Conservation (phyloP, 2,888 invertebrate genomes). For the Celastrina argiolus region DNA sequence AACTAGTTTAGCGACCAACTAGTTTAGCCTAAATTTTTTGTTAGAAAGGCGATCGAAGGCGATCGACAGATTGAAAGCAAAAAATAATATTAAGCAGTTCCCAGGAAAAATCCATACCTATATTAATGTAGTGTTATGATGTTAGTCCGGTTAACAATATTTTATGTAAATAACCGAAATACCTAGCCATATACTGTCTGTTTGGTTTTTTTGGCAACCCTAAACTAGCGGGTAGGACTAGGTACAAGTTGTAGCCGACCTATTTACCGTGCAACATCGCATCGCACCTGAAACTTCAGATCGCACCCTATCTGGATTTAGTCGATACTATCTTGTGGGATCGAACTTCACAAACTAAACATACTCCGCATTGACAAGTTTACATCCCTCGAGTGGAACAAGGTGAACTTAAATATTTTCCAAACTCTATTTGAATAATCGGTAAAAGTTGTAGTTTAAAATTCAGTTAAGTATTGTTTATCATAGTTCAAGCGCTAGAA, state of each 20-base stretch:
- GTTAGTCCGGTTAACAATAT: too few species aligned
- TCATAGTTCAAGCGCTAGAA: neutral
- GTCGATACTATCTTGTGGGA: constrained; percentile 33
- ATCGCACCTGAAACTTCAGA: constrained; percentile 32
- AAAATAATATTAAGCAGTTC: too few species aligned
- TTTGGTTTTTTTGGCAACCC: neutral
- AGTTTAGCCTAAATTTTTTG: neutral
- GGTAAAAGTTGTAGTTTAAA: neutral
- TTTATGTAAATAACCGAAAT: too few species aligned
- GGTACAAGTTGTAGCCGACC: constrained; percentile 38
- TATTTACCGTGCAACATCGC: constrained; percentile 45
- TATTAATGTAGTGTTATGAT: too few species aligned
- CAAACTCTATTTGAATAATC: constrained; percentile 11
- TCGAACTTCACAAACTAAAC: constrained; percentile 30
- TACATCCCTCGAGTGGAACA: constrained; percentile 16
- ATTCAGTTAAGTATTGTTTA: constrained; percentile 4
- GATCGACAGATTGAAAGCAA: too few species aligned
- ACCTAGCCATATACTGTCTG: too few species aligned
- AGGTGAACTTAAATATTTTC: constrained; percentile 6
- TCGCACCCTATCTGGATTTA: constrained; percentile 33
- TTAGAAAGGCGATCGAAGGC: neutral
- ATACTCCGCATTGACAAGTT: constrained; percentile 26
- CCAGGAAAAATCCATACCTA: too few species aligned
- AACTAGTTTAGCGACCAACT: neutral
- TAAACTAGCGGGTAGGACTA: constrained; percentile 37